Evolutionary conservation across 2,113 vertebrate species (phyloP).

Genomic region (Ploceus nigricollis): DNA sequence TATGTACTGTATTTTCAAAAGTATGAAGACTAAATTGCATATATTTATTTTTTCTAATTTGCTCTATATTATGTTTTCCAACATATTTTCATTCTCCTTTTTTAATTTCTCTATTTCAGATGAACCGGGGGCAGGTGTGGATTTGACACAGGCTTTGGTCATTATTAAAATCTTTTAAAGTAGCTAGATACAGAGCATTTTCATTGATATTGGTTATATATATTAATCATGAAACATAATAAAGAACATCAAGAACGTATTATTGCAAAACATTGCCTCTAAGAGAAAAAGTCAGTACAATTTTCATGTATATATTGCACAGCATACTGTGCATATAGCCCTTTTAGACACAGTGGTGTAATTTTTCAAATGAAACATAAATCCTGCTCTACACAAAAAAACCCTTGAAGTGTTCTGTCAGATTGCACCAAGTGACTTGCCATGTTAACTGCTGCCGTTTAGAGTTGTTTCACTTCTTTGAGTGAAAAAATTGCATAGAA

Average conservation of each 20-base stretch:
- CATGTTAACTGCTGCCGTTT: neutral
- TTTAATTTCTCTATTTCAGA: neutral
- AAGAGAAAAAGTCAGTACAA: neutral
- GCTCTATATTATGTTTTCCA: neutral
- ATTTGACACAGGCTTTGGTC: neutral
- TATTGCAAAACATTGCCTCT: neutral
- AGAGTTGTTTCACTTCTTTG: neutral
- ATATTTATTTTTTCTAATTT: neutral
- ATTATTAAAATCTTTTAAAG: neutral
- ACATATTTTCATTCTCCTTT: neutral
- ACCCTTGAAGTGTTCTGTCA: neutral
- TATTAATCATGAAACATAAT: neutral
- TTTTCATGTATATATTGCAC: neutral
- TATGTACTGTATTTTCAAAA: neutral
- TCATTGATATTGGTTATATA: neutral
- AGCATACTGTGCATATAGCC: fast-evolving
- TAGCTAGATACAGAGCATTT: neutral
- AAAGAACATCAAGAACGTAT: neutral
- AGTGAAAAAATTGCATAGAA: neutral
- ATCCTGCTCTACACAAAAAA: neutral
- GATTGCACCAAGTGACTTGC: neutral
- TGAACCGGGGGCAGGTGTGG: fast-evolving
- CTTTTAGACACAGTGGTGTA: neutral
- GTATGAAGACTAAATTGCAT: neutral
- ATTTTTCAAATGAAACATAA: neutral